phyloP scores from a whole-genome alignment of 2,888 invertebrate genomes.

The Xestia sexstrigata region DNA sequence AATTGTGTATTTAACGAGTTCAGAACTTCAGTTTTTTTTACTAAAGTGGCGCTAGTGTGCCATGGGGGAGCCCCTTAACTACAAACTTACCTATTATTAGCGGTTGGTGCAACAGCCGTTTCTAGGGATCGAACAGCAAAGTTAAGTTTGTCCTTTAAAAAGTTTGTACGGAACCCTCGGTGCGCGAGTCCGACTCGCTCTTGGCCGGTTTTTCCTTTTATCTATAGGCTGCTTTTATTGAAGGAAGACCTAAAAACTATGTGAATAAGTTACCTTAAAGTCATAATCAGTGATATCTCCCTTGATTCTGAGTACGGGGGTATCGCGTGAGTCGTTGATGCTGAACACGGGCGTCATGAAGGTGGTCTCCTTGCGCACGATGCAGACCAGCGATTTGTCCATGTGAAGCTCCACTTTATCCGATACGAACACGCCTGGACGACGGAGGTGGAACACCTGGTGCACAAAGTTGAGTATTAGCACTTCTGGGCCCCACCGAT shows the following conservation, averaged over 20 bases:
- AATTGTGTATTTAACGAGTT: too few species aligned
- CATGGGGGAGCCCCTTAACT: too few species aligned
- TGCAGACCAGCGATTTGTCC: constrained; percentile 69
- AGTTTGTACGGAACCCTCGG: too few species aligned
- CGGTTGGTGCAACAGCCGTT: too few species aligned
- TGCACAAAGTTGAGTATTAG: not conserved
- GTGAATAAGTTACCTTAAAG: constrained; percentile 30
- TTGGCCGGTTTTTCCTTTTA: not conserved
- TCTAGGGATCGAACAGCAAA: too few species aligned
- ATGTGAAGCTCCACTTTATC: constrained; percentile 79
- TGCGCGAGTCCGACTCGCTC: too few species aligned
- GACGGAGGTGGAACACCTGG: constrained; percentile 77
- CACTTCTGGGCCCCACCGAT: not conserved
- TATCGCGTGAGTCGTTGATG: constrained; percentile 74
- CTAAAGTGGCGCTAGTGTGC: too few species aligned
- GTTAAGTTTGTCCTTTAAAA: too few species aligned
- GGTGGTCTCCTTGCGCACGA: constrained; percentile 77
- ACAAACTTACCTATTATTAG: too few species aligned
- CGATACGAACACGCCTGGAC: constrained; percentile 75
- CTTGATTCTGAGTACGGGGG: constrained; percentile 73
- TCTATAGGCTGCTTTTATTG: too few species aligned
- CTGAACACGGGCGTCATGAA: constrained; percentile 77
- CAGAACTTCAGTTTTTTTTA: too few species aligned
- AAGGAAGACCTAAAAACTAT: not conserved
- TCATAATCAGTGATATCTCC: constrained; percentile 71